Conservation (phyloP, 1,140 invertebrate genomes). For the Cyphomyrmex costatus region DNA sequence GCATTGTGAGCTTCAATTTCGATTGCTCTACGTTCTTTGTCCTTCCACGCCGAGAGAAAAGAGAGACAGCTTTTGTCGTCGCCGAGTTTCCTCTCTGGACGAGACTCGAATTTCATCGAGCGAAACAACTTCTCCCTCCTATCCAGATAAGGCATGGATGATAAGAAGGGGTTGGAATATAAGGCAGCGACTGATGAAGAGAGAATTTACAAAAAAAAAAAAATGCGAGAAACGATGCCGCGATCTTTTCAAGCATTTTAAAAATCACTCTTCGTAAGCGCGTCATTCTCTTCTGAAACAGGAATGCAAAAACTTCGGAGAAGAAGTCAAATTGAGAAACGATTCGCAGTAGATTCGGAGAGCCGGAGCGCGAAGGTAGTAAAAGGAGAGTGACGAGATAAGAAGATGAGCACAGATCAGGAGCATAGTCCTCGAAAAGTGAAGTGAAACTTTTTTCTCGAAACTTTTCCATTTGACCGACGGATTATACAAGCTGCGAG, state of each 20-base stretch:
- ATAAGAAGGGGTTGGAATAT: slow-evolving; percentile 36
- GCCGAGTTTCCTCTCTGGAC: slow-evolving; percentile 36
- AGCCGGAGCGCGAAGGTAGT: slow-evolving; percentile 5
- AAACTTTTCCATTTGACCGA: slow-evolving; percentile 79
- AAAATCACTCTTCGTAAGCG: slow-evolving; percentile 66
- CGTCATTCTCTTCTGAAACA: slow-evolving; percentile 16
- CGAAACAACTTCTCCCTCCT: slow-evolving; percentile 64
- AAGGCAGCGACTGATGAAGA: slow-evolving; percentile 42
- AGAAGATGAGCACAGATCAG: slow-evolving; percentile 62
- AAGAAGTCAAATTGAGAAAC: slow-evolving; percentile 60
- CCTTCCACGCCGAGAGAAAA: slow-evolving; percentile 24
- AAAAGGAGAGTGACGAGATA: slow-evolving; percentile 26
- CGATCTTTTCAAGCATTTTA: slow-evolving; percentile 59
- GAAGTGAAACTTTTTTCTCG: slow-evolving; percentile 73
- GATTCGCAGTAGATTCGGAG: slow-evolving; percentile 9
- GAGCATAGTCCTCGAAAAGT: slow-evolving; percentile 67
- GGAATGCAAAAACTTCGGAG: slow-evolving; percentile 48
- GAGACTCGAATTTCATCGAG: slow-evolving; percentile 68
- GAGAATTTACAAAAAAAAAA: slow-evolving; percentile 16
- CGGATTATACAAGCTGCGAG: slow-evolving; percentile 70
- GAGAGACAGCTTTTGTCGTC: slow-evolving; percentile 43
- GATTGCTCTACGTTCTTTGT: slow-evolving; percentile 54
- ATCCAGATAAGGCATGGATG: slow-evolving; percentile 55
- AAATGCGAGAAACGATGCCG: slow-evolving; percentile 24
- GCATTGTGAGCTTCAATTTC: slow-evolving; percentile 62